Conservation (phyloP, 2,888 invertebrate species). For the Acleris holmiana region DNA sequence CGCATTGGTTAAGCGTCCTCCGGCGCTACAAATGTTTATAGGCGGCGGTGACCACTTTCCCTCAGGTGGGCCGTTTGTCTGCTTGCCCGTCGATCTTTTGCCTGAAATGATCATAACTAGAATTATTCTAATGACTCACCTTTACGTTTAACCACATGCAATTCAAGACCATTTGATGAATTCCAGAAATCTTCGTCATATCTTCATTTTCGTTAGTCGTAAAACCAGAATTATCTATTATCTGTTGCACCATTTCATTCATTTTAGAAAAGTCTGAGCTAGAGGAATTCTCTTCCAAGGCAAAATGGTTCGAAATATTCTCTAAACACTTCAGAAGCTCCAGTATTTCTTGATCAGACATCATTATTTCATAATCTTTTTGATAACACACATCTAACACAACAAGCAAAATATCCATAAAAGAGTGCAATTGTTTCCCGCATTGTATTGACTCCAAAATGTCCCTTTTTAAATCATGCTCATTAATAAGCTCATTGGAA, state of each 20-base stretch:
- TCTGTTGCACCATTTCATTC: constrained; percentile 87
- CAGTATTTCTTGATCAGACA: constrained; percentile 47
- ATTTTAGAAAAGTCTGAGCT: constrained; percentile 91
- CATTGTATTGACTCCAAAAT: constrained; percentile 76
- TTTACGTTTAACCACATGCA: constrained; percentile 92
- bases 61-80: too few species aligned
- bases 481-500: constrained; percentile 56
- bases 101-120: background rate
- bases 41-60: too few species aligned
- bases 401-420: constrained; percentile 64
- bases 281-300: constrained; percentile 59
- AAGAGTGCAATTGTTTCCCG: constrained; percentile 81
- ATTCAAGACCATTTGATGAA: constrained; percentile 88
- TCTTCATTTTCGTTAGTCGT: constrained; percentile 55
- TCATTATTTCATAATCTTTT: constrained; percentile 52
- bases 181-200: constrained; percentile 79
- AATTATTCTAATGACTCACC: constrained; percentile 63
- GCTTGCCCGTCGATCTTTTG: too few species aligned
- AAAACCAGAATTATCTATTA: constrained; percentile 77
- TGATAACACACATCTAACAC: constrained; percentile 58
- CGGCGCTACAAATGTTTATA: too few species aligned
- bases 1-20: too few species aligned
- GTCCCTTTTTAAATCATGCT: constrained; percentile 63
- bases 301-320: constrained; percentile 68
- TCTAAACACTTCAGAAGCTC: constrained; percentile 59